Percentiles rank a stretch among this genome's conserved stretches.
Evolutionary conservation across 2,113 vertebrate species (phyloP).

Genomic region (Salvelinus alpinus): DNA sequence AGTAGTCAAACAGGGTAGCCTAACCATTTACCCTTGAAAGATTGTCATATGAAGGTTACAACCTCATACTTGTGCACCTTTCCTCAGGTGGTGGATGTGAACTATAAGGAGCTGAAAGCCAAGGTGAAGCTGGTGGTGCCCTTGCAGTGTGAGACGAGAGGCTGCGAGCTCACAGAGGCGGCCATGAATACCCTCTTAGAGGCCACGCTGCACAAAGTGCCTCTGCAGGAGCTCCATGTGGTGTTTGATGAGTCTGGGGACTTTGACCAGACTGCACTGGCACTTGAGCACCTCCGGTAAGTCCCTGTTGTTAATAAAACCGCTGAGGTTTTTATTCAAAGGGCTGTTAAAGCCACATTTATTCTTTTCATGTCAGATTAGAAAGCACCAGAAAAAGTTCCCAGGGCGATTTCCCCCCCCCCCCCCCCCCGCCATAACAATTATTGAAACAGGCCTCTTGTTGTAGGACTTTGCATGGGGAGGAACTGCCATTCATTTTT

Average conservation of each 20-base stretch:
- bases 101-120: slow-evolving; percentile 79
- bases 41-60: too few relatives aligned
- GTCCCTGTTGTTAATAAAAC: not conserved
- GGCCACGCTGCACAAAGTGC: slow-evolving; percentile 78
- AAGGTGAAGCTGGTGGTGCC: slow-evolving; percentile 79
- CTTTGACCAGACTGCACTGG: slow-evolving; percentile 89
- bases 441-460: not conserved
- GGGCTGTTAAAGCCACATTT: too few relatives aligned
- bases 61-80: not conserved
- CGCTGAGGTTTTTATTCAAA: not conserved
- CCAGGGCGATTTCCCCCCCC: not conserved
- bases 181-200: slow-evolving; percentile 79
- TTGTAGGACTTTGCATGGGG: not conserved
- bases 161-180: slow-evolving; percentile 79
- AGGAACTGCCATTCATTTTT: not conserved
- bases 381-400: not conserved
- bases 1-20: too few relatives aligned
- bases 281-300: slow-evolving; percentile 91
- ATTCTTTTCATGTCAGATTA: too few relatives aligned
- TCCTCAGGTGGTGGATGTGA: slow-evolving; percentile 80
- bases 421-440: not conserved
- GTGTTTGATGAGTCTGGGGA: slow-evolving; percentile 85
- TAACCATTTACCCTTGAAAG: too few relatives aligned
- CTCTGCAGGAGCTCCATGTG: slow-evolving; percentile 84
- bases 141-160: slow-evolving; percentile 75